Evolutionary conservation across 2,888 invertebrate genomes (phyloP), one percentile per base, ranked within the genome.

Genomic region (Pseudoips prasinana): DNA sequence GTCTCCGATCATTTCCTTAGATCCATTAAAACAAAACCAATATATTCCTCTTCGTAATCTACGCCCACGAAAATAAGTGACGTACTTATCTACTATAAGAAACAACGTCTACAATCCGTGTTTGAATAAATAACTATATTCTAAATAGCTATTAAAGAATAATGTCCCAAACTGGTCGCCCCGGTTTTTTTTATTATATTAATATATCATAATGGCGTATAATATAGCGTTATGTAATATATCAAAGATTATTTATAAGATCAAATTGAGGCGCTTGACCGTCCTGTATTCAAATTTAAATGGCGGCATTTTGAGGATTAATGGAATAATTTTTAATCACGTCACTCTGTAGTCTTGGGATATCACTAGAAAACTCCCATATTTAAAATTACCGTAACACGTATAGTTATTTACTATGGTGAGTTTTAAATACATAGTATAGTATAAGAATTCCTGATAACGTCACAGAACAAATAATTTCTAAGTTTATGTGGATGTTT

Each of bases 171-270:
- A 80, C 78, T 71, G 71, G 79, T 74, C 64, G 27, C 43, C 25
- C 55, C 41, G 41, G 58, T 55, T 51, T 39, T 56, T 37, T 53
- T 54, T 54, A 57, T 51, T 51, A 51, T 43, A 74, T 59, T 68
- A 76, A 84, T 84, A 73, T 77, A 81, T 83, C 81, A 81, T 78
- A 73, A 70, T 69, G 68, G 64, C 66, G 55, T 71, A 71, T 65
- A 71, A n/a, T n/a, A n/a, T 70, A 66, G 60, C 69, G 65, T 79
- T 78, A 79, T 73, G 76, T 75, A 81, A 81, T 82, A 71, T 73
- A 75, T 80, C 77, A 73, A 75, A 60, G 44, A 64, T 80, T 74
- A 83, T 86, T 83, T 83, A 83, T 82, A 67, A 75, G 77, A 73
- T 80, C 84, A 75, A 56, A 46, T 49, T 43, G 57, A 64, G 69